These are phyloP conservation scores for Drosophila tanythrix DNA, from an alignment of 2,888 invertebrate genomes.

Conservation along the genomic window DNA sequence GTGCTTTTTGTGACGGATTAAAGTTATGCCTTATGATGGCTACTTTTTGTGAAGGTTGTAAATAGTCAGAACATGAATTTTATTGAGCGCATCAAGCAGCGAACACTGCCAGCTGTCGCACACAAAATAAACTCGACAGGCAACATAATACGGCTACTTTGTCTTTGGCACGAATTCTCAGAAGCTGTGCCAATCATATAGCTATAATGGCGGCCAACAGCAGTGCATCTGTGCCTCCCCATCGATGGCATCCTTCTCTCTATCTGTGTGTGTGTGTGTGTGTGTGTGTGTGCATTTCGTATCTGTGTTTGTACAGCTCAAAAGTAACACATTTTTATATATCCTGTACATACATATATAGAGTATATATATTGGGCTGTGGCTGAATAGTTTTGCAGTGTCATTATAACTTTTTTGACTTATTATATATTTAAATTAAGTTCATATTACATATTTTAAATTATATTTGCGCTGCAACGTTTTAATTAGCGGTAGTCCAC, in stretches of 20 bases:
- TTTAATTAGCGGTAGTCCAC: not conserved
- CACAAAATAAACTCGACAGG: not conserved
- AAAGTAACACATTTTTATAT: slow-evolving; percentile 7
- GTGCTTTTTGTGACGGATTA: slow-evolving; percentile 7
- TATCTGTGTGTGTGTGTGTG: not conserved
- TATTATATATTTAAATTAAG: not conserved
- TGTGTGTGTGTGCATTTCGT: slow-evolving; percentile 1
- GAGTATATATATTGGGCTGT: not conserved
- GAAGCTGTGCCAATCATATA: slow-evolving; percentile 31
- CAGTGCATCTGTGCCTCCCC: slow-evolving; percentile 10
- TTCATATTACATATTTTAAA: not conserved
- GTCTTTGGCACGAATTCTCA: slow-evolving; percentile 3
- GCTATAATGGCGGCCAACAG: slow-evolving; percentile 38
- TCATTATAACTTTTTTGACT: not conserved
- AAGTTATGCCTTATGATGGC: slow-evolving; percentile 23
- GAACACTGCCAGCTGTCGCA: slow-evolving; percentile 7
- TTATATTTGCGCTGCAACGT: not conserved
- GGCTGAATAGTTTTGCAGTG: not conserved
- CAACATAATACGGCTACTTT: slow-evolving; percentile 21
- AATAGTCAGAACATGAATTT: slow-evolving; percentile 37
- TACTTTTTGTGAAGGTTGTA: slow-evolving; percentile 14
- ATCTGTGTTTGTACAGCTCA: slow-evolving; percentile 28
- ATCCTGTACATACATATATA: slow-evolving; percentile 2
- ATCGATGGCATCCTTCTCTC: not conserved
- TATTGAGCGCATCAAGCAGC: slow-evolving; percentile 33